Conservation (phyloP, 2,797 vertebrate genomes). For the Propithecus deckenii region DNA sequence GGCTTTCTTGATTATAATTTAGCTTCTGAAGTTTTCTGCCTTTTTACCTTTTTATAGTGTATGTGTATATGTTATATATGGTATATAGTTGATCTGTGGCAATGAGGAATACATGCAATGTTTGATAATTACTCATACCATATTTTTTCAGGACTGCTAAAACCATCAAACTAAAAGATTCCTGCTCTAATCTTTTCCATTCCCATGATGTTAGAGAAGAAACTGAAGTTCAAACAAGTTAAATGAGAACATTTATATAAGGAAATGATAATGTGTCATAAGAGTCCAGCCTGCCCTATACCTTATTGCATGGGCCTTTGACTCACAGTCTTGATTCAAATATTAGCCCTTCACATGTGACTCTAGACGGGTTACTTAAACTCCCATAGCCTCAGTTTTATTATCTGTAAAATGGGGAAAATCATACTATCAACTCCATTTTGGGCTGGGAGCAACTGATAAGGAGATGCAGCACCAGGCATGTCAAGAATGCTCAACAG, state of each 20-base stretch:
- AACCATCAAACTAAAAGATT: neutral
- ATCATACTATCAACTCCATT: neutral
- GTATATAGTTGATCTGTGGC: neutral
- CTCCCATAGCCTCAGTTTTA: neutral
- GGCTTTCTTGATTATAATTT: neutral
- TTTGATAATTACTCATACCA: neutral
- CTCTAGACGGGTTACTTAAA: neutral
- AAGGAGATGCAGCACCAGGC: fast-evolving
- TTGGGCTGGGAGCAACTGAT: neutral
- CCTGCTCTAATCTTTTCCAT: neutral
- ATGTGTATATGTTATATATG: no score
- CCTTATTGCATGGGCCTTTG: neutral
- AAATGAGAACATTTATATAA: neutral
- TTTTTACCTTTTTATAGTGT: neutral
- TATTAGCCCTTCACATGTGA: neutral
- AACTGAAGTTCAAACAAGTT: neutral
- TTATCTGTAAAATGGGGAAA: neutral
- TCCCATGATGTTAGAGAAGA: neutral
- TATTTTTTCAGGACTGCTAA: neutral
- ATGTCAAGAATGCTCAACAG: neutral
- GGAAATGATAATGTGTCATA: fast-evolving
- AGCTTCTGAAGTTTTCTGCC: neutral
- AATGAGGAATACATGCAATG: neutral
- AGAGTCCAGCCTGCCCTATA: neutral
- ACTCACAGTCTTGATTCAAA: neutral